Evolutionary conservation across 2,113 vertebrate species (phyloP), one percentile per base, ranked within the genome.

Genomic region (Sclerurus mexicanus): DNA sequence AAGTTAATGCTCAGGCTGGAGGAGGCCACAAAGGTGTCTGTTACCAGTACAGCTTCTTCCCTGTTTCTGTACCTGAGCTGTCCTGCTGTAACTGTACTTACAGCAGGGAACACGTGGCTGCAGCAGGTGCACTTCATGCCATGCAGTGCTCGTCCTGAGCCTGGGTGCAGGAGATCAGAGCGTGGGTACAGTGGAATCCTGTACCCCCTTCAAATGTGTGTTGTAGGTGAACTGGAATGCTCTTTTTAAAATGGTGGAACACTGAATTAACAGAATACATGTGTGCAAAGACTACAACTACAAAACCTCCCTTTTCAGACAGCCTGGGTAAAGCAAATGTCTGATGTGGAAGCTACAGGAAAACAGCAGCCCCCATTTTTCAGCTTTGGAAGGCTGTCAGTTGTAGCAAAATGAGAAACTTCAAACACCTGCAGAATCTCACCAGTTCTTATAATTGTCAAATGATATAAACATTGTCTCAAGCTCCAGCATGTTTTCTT

Each of bases 171-270:
- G 83, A 9, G 35, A 4, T 10, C 30, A 52, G 50, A 80, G 71
- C 9, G 4, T 22, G 24, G 79, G 67, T 56, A 44, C 83, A 67
- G 88, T 10, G 40, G 28, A 39, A 10, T 40, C 47, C 74, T 83
- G 40, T 56, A 44, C 90, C 25, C 3, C 15, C 82, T 84, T 67
- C 47, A 60, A 35, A 28, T 20, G 55, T 37, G 47, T 87, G 52
- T 56, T 74, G 49, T 83, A 94, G 92, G 87, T 93, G 60, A 95
- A 91, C 90, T 97, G 83, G 94, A 97, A 95, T 39, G 74, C 75
- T 87, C 67, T 73, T 71, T 49, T 67, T 58, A 79, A 89, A 89
- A 67, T 47, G 77, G 64, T 46, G 71, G 93, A 81, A 92, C 39
- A 28, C 49, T 56, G 74, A 95, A 69, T 85, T 93, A 87, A 83